phyloP scores from a whole-genome alignment of 1,140 invertebrate genomes.

The Drosophila leontia region DNA sequence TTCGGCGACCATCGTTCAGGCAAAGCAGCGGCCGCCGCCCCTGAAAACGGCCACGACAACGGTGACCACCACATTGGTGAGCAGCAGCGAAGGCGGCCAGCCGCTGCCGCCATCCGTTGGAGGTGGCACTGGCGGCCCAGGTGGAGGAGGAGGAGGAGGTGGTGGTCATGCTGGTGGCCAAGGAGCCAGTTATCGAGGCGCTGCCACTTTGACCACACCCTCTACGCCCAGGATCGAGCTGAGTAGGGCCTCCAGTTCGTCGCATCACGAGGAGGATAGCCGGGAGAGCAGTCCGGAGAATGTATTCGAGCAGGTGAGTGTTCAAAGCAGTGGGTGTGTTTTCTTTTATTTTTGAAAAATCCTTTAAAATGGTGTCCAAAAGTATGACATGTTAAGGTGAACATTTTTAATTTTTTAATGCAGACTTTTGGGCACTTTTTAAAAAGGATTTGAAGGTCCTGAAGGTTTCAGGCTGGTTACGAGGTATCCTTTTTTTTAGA shows the following conservation, averaged over 20 bases:
- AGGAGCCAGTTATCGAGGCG: slow-evolving; percentile 52
- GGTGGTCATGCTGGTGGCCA: not conserved
- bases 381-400: not conserved
- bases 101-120: slow-evolving; percentile 45
- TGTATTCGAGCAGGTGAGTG: slow-evolving; percentile 84
- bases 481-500: not conserved
- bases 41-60: slow-evolving; percentile 76
- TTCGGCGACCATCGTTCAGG: slow-evolving; percentile 62
- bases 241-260: slow-evolving; percentile 93
- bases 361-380: not conserved
- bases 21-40: slow-evolving; percentile 74
- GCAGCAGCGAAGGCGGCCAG: slow-evolving; percentile 72
- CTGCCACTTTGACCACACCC: slow-evolving; percentile 87
- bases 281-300: slow-evolving; percentile 90
- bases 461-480: not conserved
- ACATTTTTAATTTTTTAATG: not conserved
- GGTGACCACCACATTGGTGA: slow-evolving; percentile 67
- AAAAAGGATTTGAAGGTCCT: not conserved
- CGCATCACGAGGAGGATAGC: slow-evolving; percentile 92
- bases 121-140: not conserved
- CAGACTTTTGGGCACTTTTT: not conserved
- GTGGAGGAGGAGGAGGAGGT: not conserved
- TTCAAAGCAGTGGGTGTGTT: slow-evolving; percentile 8
- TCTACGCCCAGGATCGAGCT: slow-evolving; percentile 94
- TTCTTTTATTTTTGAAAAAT: not conserved